Percentiles rank a stretch among this genome's conserved stretches.
Evolutionary conservation across 2,797 vertebrate genomes (phyloP).

Genomic region (Mus caroli): DNA sequence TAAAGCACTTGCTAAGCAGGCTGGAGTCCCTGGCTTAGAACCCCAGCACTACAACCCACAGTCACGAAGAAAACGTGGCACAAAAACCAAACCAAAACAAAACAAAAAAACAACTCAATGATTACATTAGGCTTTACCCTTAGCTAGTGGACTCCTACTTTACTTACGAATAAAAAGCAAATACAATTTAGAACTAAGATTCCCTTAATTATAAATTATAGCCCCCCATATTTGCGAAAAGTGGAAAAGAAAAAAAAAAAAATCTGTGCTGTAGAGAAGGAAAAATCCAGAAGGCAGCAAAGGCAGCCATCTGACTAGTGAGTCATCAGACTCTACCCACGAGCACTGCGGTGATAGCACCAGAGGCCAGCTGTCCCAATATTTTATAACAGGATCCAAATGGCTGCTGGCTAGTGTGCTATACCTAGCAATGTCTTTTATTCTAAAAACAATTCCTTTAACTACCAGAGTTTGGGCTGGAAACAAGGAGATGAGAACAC

Average conservation of each 20-base stretch:
- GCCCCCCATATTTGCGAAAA: not conserved
- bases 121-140: slow-evolving; percentile 41
- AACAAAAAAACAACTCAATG: not conserved
- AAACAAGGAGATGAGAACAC: not conserved
- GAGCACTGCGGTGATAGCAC: slow-evolving; percentile 24
- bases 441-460: slow-evolving; percentile 55
- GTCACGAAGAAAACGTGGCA: not conserved
- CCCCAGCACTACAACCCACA: not conserved
- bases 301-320: slow-evolving; percentile 65
- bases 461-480: not conserved
- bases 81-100: not conserved
- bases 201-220: slow-evolving; percentile 42
- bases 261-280: not conserved
- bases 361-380: not conserved
- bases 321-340: slow-evolving; percentile 67
- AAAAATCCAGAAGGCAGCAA: slow-evolving; percentile 53
- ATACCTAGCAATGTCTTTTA: not conserved
- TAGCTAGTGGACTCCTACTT: not conserved
- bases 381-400: slow-evolving; percentile 44
- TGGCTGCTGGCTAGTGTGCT: not conserved
- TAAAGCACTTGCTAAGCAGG: not conserved
- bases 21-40: not conserved
- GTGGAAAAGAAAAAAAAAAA: not conserved
- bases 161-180: slow-evolving; percentile 56
- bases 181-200: slow-evolving; percentile 53